Evolutionary conservation across 1,140 invertebrate species (phyloP), one percentile per base, ranked within the genome.

Genomic region (Dryas iulia): DNA sequence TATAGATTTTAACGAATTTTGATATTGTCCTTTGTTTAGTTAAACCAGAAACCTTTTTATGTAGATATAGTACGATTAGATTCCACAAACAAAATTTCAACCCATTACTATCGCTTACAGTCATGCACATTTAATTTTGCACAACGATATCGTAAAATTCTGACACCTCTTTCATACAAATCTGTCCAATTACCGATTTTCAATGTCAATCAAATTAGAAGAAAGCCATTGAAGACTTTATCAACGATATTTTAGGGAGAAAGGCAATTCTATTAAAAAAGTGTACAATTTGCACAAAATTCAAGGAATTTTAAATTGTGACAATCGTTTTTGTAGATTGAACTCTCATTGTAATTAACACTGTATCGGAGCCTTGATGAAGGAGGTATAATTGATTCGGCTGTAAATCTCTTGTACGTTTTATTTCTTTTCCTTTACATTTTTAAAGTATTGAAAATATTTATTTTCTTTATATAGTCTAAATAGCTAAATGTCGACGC

Each of bases 311-410:
- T 47, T 47, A 47, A 47, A 47, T 14, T 47, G 39, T 21, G 39
- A 21, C 39, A 18, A 21, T n/a, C 39, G 18, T 47, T 47, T 47
- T 47, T 18, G 39, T 14, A 47, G 18, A 47, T 47, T 47, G 39
- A n/a, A 39, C 60, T 33, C 11, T 57, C 39, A 30, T 66, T 58
- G 54, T 66, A 66, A 66, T 66, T 66, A 59, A 58, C n/a, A 54
- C 53, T 58, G 8, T 23, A 52, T 11, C 33, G 35, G 11, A 26
- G 10, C 25, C 54, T 58, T 39, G 54, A 65, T 58, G 24, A 58
- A 65, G 31, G n/a, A 26, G 39, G 56, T 66, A 14, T 66, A 52
- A 59, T 66, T 59, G 59, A 53, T 59, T 59, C 14, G 24, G 35
- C 24, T 52, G 52, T 59, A 47, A 59, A 66, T 59, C 56, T 66